Base-by-base conservation (phyloP, 2,888 invertebrate genomes). In the Microctonus brassicae region DNA sequence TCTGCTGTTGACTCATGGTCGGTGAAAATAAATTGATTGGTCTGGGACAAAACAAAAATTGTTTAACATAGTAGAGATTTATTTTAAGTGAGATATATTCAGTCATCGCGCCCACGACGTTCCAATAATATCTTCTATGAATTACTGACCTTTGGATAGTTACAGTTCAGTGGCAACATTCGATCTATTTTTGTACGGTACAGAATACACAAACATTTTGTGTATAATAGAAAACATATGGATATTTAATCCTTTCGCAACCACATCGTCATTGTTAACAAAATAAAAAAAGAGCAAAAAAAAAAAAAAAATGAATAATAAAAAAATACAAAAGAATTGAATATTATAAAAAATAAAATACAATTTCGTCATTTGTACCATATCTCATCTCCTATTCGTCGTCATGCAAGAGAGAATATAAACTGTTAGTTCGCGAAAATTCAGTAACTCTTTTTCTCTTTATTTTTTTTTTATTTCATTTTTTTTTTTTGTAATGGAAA, bases 371-470 rank as follows among this genome's bases (percentile, higher is more conserved):
- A 20, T 20, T 47, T 17, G 20, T 47, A 47, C n/a, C 7, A 47
- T 1, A 3, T 47, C 47, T 20, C 9, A 47, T 47, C 17, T 47
- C 7, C 17, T 47, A 17, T n/a, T 47, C 9, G 47, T 47, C n/a
- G 47, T 47, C 9, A 47, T 17, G n/a, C n/a, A 47, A 3, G 47
- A 47, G 17, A 20, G 17, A 47, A 17, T 47, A 57, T 63, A 76
- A 78, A 78, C 78, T 78, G 75, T 76, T 78, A 75, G 74, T 75
- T 70, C 74, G 76, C 72, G 76, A 78, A 79, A 76, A 77, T 76
- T 72, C 61, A 67, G 62, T 72, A 69, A 69, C 52, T 65, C 70
- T 65, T 34, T 55, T 47, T 62, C 62, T 42, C 55, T 66, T 58
- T 60, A 29, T n/a, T n/a, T n/a, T n/a, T n/a, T n/a, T n/a, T n/a